Evolutionary conservation across 2,113 vertebrate genomes (phyloP).

Genomic region (Labrus mixtus): DNA sequence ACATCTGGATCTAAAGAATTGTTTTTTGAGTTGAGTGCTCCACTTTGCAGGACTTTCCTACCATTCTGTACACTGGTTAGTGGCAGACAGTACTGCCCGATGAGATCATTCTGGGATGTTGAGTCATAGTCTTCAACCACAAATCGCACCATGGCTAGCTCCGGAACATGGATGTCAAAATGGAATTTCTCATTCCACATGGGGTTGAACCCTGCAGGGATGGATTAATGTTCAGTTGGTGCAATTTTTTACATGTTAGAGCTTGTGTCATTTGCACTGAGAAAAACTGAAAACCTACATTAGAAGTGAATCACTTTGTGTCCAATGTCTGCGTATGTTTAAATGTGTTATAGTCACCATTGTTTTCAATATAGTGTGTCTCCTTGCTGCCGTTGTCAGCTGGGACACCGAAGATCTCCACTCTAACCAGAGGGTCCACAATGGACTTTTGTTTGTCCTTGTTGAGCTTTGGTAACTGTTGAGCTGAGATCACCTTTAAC

Average conservation of each 20-base stretch:
- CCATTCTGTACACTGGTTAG: conserved; percentile 90
- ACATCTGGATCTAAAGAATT: not conserved
- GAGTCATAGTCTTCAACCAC: conserved; percentile 92
- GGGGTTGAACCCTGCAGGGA: conserved; percentile 91
- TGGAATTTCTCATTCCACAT: conserved; percentile 88
- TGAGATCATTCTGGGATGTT: conserved; percentile 89
- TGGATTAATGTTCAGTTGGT: not conserved
- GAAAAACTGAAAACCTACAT: not conserved
- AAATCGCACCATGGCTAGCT: conserved; percentile 90
- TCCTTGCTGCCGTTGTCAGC: conserved; percentile 86
- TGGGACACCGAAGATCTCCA: conserved; percentile 88
- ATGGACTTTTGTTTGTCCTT: conserved; percentile 91
- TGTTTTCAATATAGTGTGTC: conserved; percentile 90
- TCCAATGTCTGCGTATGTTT: not conserved
- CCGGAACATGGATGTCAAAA: conserved; percentile 88
- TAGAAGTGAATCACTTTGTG: not conserved
- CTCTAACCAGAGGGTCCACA: conserved; percentile 91
- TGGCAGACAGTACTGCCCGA: conserved; percentile 92
- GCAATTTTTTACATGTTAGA: no score
- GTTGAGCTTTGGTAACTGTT: conserved; percentile 96
- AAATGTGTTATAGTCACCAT: conserved; percentile 79
- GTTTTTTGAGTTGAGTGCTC: not conserved
- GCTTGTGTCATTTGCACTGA: not conserved
- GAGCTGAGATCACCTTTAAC: conserved; percentile 92
- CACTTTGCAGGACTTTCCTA: conserved; percentile 63